Conservation (phyloP, 2,888 invertebrate genomes). For the Omphaloscelis lunosa region DNA sequence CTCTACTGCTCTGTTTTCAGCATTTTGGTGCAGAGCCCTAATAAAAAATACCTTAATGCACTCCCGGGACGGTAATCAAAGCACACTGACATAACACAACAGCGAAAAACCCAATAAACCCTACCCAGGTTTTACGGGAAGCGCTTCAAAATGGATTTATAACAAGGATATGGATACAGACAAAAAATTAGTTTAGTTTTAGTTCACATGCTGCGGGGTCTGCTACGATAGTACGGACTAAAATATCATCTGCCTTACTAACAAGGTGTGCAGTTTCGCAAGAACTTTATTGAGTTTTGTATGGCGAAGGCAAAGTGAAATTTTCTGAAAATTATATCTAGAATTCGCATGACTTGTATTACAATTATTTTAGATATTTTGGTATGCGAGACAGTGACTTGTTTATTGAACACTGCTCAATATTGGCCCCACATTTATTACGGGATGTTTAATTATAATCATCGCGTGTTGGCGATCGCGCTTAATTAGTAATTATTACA, state of each 20-base stretch:
- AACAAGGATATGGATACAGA: background rate
- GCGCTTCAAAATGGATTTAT: slow-evolving; percentile 14
- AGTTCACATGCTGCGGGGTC: slow-evolving; percentile 6
- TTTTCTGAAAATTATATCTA: background rate
- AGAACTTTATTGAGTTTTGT: slow-evolving; percentile 8
- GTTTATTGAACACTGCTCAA: slow-evolving; percentile 8
- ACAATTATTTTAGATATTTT: slow-evolving; percentile 5
- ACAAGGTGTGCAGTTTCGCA: slow-evolving; percentile 1
- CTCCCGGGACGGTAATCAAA: slow-evolving; percentile 18
- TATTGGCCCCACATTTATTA: background rate
- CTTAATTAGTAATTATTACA: background rate
- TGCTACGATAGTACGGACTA: background rate
- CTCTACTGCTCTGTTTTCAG: slow-evolving; percentile 5
- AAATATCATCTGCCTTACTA: slow-evolving; percentile 11
- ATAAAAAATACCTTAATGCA: slow-evolving; percentile 44
- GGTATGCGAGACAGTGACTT: background rate
- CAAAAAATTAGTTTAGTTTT: slow-evolving; percentile 31
- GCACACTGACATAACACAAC: slow-evolving; percentile 15
- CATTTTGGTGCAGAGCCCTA: slow-evolving; percentile 21
- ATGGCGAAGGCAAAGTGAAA: background rate
- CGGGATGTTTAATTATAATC: background rate
- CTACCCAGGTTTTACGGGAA: slow-evolving; percentile 2
- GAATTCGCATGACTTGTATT: background rate
- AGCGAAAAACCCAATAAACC: slow-evolving; percentile 18
- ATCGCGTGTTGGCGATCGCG: background rate